Evolutionary conservation across 2,888 invertebrate genomes (phyloP), one percentile per base, ranked within the genome.

Genomic region (Choristoneura rosaceana): DNA sequence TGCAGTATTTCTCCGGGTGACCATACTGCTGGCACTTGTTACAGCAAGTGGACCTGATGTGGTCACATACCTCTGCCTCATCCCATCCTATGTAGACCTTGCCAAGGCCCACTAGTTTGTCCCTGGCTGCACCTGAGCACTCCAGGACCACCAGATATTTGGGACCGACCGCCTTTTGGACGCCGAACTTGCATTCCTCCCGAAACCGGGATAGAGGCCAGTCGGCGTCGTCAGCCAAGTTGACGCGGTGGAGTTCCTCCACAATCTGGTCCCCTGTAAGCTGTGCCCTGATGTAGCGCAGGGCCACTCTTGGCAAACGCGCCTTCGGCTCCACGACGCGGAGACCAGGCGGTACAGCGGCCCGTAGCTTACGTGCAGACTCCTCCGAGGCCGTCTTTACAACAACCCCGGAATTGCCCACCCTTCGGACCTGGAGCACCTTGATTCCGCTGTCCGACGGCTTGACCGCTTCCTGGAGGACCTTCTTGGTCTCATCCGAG

Each of bases 21-120:
- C 84, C 84, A 34, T 82, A 84, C 0, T 76, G 75, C 25, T 86
- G 85, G 61, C 86, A 85, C 7, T 76, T 81, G 0, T 5, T 55
- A 69, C 82, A 82, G 74, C 81, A 80, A 0, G 81, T 79, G 0
- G 75, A 76, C 4, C 38, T 5, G 0, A 78, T 10, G 0, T 61
- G 75, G 62, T 78, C 79, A 0, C 55, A 33, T 0, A 75, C 70
- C 2, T 73, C 68, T 0, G 74, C 70, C 0, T 63, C 77, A 0
- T 79, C 74, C 80, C 79, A 81, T 0, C 77, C 80, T 0, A 82
- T 15, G 5, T 76, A 83, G 0, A 81, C 41, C 0, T 58, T 15
- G 0, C 61, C 74, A 0, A 33, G 12, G 0, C 0, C 0, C 0
- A 81, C 4, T 0, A 81, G 34, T 0, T 4, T 45, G 10, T 70